Conservation (phyloP, 2,113 vertebrate genomes). For the Otocyon megalotis region DNA sequence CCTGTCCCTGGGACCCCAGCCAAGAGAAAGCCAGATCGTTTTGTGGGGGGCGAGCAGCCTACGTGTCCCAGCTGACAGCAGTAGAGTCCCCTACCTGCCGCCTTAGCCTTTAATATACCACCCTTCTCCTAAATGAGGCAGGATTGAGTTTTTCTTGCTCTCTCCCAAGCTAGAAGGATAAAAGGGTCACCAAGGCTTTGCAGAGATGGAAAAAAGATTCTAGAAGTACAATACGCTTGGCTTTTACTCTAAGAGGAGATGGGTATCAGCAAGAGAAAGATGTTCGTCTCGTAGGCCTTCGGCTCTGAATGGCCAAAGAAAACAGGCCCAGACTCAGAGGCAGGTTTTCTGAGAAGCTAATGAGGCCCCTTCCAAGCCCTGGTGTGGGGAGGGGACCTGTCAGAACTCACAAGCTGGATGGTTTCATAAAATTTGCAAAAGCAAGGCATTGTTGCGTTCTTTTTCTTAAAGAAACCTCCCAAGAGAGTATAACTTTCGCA, state of each 20-base stretch:
- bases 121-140: not conserved
- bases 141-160: not conserved
- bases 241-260: not conserved
- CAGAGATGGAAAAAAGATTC: not conserved
- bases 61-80: not conserved
- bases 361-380: not conserved
- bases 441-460: not conserved
- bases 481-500: not conserved
- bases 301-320: not conserved
- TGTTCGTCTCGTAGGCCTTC: not conserved
- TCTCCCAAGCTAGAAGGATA: not conserved
- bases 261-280: not conserved
- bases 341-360: not conserved
- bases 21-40: not conserved
- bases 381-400: rapidly evolving
- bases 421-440: slow-evolving; percentile 35
- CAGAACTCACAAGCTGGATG: not conserved
- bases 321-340: not conserved
- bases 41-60: not conserved
- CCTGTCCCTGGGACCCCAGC: not conserved
- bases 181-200: not conserved
- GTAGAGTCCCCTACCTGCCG: not conserved
- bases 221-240: not conserved
- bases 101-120: not conserved
- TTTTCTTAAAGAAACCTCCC: not conserved